Base-by-base conservation (phyloP, 1,140 invertebrate genomes). In the Battus philenor region DNA sequence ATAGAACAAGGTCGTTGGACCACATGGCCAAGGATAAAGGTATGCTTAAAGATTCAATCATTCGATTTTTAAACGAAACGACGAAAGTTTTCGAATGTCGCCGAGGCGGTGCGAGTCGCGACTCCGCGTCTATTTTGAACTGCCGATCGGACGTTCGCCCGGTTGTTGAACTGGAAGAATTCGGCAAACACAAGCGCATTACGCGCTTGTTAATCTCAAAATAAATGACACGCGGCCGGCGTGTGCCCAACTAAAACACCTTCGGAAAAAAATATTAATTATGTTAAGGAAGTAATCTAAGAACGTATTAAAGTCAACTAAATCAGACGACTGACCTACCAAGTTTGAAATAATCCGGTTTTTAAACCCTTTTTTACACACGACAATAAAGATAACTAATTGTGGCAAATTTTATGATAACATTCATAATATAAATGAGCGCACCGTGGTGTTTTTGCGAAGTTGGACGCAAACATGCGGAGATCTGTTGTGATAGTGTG, bases 161-260 rank as follows among this genome's bases (percentile, higher is more conserved):
- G 80, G 77, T 84, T 82, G 74, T 81, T 84, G 80, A 84, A 81
- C 80, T 84, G 75, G 65, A 78, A 81, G 81, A 82, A 80, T 84
- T 84, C 80, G 80, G 80, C 80, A 81, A 84, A 84, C 73, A 78
- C 69, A 55, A 62, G 59, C 70, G 71, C 67, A 77, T 76, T 77
- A 73, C 77, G 65, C 65, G 72, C 72, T 68, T 70, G 54, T 65
- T 76, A 71, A 71, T 77, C 73, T 78, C 59, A 47, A 58, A 61
- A 66, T 69, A 65, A 68, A 70, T 65, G 61, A 70, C 68, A 68
- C 61, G 59, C 43, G 52, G 11, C 53, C 4, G 11, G 10, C 54
- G 61, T 46, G 54, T 50, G 61, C 36, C 48, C 50, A 59, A 62
- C 54, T 61, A 61, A 68, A 63, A 55, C 53, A 53, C 38, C 50